Conservation (phyloP, 53 echinoderm and acorn worm species). For the Temnopleurus reevesii region DNA sequence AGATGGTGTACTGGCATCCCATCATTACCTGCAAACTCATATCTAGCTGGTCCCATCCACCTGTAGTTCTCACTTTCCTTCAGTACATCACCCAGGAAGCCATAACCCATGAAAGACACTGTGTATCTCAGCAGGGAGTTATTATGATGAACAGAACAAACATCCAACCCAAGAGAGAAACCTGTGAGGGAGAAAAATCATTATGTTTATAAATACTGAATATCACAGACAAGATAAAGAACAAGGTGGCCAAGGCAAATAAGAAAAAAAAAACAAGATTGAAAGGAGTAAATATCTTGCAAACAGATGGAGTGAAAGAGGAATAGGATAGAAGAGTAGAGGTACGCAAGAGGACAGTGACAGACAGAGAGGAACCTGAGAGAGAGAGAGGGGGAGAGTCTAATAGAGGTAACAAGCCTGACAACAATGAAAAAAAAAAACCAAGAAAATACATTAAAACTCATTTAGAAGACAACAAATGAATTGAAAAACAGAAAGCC, state of each 20-base stretch:
- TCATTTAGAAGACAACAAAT: too few relatives aligned
- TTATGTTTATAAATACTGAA: neutral
- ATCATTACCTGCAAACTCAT: slow-evolving; percentile 83
- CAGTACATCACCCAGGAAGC: slow-evolving; percentile 94
- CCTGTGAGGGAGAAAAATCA: slow-evolving; percentile 44
- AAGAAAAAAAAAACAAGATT: neutral
- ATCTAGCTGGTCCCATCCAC: slow-evolving; percentile 96
- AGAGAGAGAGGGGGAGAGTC: neutral
- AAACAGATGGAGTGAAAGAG: too few relatives aligned
- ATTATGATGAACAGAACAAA: slow-evolving; percentile 90
- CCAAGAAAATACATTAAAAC: too few relatives aligned
- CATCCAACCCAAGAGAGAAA: slow-evolving; percentile 82
- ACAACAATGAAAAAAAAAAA: neutral
- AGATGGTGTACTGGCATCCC: too few relatives aligned
- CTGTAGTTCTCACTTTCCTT: slow-evolving; percentile 93
- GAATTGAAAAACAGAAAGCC: too few relatives aligned
- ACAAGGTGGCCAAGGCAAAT: neutral
- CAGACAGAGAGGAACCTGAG: neutral
- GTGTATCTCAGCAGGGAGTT: slow-evolving; percentile 82
- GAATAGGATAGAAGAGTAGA: neutral
- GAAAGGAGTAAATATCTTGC: too few relatives aligned
- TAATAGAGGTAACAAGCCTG: neutral
- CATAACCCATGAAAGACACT: slow-evolving; percentile 88
- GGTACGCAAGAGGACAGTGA: neutral
- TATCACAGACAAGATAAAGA: neutral